A percentile compares a stretch with the other conserved stretches of the same genome.
Conservation (phyloP, 2,113 vertebrate species). For the Typhlomys cinereus region DNA sequence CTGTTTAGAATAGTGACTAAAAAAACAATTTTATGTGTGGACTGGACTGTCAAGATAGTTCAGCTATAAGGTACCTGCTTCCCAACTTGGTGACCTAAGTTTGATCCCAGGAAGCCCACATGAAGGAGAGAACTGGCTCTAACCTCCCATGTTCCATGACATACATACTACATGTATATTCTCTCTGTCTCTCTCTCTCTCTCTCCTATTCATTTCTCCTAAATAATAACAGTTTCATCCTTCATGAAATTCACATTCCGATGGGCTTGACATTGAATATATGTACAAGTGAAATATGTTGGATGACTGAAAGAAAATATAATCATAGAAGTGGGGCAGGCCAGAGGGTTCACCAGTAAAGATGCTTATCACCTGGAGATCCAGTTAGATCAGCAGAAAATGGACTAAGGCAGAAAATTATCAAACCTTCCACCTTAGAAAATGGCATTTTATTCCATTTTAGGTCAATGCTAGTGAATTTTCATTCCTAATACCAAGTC, state of each 20-base stretch:
- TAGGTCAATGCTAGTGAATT: not conserved
- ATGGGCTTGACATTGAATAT: not conserved
- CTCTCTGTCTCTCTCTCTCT: too few relatives aligned
- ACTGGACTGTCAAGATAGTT: too few relatives aligned
- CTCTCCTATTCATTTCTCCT: too few relatives aligned
- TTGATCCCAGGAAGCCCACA: too few relatives aligned
- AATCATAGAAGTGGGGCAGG: not conserved
- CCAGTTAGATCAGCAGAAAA: not conserved
- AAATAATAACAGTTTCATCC: too few relatives aligned
- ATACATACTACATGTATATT: too few relatives aligned
- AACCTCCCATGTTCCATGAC: too few relatives aligned
- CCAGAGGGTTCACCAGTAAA: too few relatives aligned
- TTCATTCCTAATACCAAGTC: constrained; percentile 24
- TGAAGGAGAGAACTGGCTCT: too few relatives aligned
- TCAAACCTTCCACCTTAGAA: not conserved
- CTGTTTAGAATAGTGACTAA: not conserved
- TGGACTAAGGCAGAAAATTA: not conserved
- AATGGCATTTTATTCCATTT: constrained; percentile 2
- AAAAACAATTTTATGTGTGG: not conserved
- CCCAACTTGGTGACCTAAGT: too few relatives aligned
- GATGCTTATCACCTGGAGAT: too few relatives aligned
- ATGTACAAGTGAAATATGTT: not conserved
- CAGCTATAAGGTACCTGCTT: too few relatives aligned
- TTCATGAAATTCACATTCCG: not conserved
- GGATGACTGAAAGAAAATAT: not conserved